phyloP scores from a whole-genome alignment of 2,888 invertebrate genomes.

The Hypolimnas misippus region DNA sequence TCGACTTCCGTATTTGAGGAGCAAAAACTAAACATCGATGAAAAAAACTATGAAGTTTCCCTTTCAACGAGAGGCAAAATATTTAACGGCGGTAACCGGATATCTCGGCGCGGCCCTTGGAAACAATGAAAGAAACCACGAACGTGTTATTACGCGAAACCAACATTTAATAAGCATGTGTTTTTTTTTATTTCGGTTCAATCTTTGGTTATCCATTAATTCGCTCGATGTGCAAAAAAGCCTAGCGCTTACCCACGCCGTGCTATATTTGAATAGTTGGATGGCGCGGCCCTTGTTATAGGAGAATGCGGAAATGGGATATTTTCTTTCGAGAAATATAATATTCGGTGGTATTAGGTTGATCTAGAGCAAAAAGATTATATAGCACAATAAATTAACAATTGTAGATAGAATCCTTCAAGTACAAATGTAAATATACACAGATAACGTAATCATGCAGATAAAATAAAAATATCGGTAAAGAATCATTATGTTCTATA shows the following conservation, averaged over 20 bases:
- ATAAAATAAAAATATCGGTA: too few species aligned
- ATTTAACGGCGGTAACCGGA: conserved; percentile 84
- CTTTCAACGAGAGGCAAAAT: conserved; percentile 82
- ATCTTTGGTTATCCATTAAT: conserved; percentile 83
- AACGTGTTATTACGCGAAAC: conserved; percentile 83
- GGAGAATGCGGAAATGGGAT: conserved; percentile 85
- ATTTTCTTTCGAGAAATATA: conserved; percentile 84
- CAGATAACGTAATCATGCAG: too few species aligned
- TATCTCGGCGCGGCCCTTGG: conserved; percentile 76
- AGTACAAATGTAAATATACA: too few species aligned
- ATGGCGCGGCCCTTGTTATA: conserved; percentile 79
- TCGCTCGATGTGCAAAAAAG: conserved; percentile 74
- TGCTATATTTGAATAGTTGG: conserved; percentile 80
- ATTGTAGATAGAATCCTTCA: conserved; percentile 42
- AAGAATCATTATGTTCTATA: too few species aligned
- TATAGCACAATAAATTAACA: conserved; percentile 24
- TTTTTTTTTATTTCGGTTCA: conserved; percentile 74
- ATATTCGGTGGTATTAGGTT: conserved; percentile 79
- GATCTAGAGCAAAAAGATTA: conserved; percentile 68
- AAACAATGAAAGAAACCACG: conserved; percentile 82
- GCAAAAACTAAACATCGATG: conserved; percentile 76
- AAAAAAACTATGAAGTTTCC: conserved; percentile 81
- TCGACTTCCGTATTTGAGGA: conserved; percentile 76
- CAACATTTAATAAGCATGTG: conserved; percentile 83
- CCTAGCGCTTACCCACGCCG: conserved; percentile 69